Evolutionary conservation across 2,113 vertebrate species (phyloP).

Genomic region (Cavia porcellus): DNA sequence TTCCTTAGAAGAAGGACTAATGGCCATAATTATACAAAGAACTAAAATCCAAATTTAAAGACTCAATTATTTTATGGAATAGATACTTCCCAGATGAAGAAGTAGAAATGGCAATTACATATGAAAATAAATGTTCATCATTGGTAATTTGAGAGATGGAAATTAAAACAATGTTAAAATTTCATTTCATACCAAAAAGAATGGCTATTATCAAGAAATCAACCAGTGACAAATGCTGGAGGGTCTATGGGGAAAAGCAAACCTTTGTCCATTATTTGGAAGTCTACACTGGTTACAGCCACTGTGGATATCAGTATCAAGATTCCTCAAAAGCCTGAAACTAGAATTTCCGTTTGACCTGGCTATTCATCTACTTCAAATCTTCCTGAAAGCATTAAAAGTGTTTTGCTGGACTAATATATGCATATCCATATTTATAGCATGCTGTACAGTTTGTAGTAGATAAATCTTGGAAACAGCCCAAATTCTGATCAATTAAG

Average conservation of each 20-base stretch:
- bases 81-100: not conserved
- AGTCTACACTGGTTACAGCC: not conserved
- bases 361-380: not conserved
- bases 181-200: not conserved
- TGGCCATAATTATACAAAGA: not conserved
- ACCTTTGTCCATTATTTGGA: not conserved
- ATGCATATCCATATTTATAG: not conserved
- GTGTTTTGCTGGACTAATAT: not conserved
- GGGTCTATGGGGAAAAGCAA: not conserved
- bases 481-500: not conserved
- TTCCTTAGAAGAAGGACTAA: not conserved
- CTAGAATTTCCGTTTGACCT: not conserved
- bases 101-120: not conserved
- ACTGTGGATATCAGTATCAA: not conserved
- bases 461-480: not conserved
- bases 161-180: not conserved
- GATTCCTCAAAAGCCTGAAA: not conserved
- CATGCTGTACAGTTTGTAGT: not conserved
- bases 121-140: not conserved
- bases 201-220: not conserved
- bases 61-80: not conserved
- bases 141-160: not conserved
- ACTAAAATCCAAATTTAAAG: not conserved
- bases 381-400: not conserved
- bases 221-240: not conserved